Base-by-base conservation (phyloP, 2,888 invertebrate genomes). In the Drosophila anomelani region DNA sequence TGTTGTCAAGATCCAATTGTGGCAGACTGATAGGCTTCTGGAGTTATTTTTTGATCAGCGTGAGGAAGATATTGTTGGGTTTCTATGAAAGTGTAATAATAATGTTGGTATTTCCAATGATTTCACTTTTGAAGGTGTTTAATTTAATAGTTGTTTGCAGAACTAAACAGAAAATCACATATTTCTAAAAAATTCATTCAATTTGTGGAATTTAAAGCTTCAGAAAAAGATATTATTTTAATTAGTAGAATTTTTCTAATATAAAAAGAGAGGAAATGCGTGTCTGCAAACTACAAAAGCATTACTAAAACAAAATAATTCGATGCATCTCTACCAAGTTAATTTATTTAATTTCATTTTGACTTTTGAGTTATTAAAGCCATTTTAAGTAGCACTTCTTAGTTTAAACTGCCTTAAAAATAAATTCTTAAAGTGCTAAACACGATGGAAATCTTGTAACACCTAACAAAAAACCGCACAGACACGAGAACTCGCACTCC, bases 381-480 rank as follows among this genome's bases (percentile, higher is more conserved):
- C 23, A 62, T 15, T 17, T 13, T 12, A 41, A 15, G 23, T 59
- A 62, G 61, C 15, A 6, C 6, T 3, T 34, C n/a, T 26, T 54
- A 60, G 12, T 32, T 15, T 10, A n/a, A n/a, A n/a, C 1, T 43
- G 23, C 43, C 23, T 15, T 26, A 9, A 29, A 5, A 55, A n/a
- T 13, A 15, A 17, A 12, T 38, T 13, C 12, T 43, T 44, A 23
- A 38, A 20, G 17, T 20, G 29, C n/a, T 9, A 20, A 10, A 34
- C 15, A n/a, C 20, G 3, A 13, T 20, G 26, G 29, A 26, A 41
- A 34, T 12, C 26, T 34, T 34, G 10, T 49, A 62, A 67, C 34
- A 26, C 34, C 55, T 68, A 55, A 67, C 69, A 36, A 68, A 13
- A 29, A 29, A 46, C 51, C 17, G 47, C 69, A 69, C 69, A 68